These are phyloP conservation scores for Rallus crepitans DNA, from an alignment of 2,797 vertebrate species.

Conservation along the genomic window DNA sequence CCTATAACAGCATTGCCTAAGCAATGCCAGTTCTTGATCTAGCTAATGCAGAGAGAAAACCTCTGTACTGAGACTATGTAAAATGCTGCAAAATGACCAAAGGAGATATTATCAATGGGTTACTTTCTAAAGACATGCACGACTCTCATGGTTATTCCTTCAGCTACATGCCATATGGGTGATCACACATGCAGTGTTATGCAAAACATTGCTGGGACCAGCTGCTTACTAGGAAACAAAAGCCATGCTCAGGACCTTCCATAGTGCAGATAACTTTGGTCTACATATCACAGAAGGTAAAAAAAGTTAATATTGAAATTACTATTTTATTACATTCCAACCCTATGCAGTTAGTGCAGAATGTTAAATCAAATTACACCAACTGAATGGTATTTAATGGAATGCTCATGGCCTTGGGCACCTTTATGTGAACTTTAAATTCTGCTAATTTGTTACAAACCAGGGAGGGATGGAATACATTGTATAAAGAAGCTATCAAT, in stretches of 20 bases:
- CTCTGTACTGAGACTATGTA: neutral
- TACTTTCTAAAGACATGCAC: neutral
- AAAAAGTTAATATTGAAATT: neutral
- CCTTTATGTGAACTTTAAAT: neutral
- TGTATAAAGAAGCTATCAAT: neutral
- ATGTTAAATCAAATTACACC: neutral
- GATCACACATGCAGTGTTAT: neutral
- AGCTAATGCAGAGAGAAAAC: neutral
- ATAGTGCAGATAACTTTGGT: neutral
- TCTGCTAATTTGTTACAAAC: neutral
- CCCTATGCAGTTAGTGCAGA: neutral
- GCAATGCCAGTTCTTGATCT: neutral
- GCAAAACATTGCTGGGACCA: neutral
- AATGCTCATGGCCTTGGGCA: neutral
- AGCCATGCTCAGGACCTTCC: neutral
- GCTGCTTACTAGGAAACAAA: neutral
- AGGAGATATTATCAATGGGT: neutral
- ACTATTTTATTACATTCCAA: neutral
- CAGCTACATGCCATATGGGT: fast-evolving
- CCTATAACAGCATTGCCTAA: neutral
- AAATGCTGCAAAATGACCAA: neutral
- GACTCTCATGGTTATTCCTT: neutral
- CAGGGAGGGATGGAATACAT: neutral
- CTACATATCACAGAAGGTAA: neutral
- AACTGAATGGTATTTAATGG: neutral